Evolutionary conservation across 1,140 invertebrate genomes (phyloP).

Genomic region (Mactra quadrangularis): DNA sequence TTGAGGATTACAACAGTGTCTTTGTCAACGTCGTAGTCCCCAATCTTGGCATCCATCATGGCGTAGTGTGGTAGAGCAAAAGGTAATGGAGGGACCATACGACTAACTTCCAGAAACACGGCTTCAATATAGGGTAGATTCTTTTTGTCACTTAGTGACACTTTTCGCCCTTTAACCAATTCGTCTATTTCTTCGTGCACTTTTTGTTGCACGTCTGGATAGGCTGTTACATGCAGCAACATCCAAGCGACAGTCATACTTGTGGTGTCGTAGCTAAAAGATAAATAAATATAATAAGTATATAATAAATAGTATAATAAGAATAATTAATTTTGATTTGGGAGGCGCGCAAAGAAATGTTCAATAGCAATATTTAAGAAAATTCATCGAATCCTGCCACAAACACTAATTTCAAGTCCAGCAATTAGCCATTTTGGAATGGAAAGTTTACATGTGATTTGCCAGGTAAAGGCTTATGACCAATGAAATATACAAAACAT

Average conservation of each 20-base stretch:
- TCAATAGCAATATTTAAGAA: too few relatives aligned
- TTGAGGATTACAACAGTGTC: conserved; percentile 73
- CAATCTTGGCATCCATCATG: conserved; percentile 66
- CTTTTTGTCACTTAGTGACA: conserved; percentile 89
- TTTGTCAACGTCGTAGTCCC: conserved; percentile 76
- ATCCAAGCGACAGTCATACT: conserved; percentile 93
- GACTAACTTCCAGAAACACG: conserved; percentile 68
- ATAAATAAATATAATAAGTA: too few relatives aligned
- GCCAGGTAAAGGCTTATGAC: too few relatives aligned
- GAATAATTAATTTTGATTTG: too few relatives aligned
- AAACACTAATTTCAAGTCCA: too few relatives aligned
- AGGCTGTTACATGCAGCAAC: conserved; percentile 90
- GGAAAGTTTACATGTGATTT: too few relatives aligned
- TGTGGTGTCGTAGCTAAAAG: conserved; percentile 90
- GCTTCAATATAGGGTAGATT: conserved; percentile 73
- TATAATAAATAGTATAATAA: too few relatives aligned
- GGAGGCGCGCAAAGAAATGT: too few relatives aligned
- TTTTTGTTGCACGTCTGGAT: conserved; percentile 89
- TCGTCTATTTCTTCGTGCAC: conserved; percentile 92
- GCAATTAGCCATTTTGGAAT: too few relatives aligned
- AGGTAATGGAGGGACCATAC: conserved; percentile 78
- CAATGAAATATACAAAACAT: too few relatives aligned
- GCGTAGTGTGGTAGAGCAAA: conserved; percentile 66
- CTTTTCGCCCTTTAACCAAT: conserved; percentile 90
- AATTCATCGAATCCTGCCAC: too few relatives aligned